These are phyloP conservation scores for Lepidotrigona ventralis DNA, from an alignment of 1,140 invertebrate genomes.

Conservation along the genomic window DNA sequence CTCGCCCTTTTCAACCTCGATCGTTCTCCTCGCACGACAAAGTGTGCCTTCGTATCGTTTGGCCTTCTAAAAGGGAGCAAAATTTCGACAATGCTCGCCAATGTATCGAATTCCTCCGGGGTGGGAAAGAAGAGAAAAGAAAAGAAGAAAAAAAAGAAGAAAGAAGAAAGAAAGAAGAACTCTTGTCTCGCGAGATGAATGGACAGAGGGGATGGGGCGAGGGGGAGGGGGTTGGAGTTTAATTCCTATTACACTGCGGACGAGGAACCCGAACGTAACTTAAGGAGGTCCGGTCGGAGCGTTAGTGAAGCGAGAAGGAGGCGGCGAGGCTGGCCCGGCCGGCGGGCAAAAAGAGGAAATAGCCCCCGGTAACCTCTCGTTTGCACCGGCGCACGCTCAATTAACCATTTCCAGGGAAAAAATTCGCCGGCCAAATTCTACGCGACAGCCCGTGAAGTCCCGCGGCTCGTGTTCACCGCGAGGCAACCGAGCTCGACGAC, in stretches of 20 bases:
- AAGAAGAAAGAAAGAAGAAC: background rate
- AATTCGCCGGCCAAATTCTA: constrained; percentile 75
- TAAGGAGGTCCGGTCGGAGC: constrained; percentile 35
- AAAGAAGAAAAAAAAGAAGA: background rate
- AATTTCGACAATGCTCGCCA: background rate
- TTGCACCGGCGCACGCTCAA: constrained; percentile 72
- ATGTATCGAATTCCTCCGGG: constrained; percentile 17
- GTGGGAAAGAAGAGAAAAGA: background rate
- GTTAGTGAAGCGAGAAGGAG: constrained; percentile 31
- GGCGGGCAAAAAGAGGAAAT: constrained; percentile 51
- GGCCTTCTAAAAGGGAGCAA: background rate
- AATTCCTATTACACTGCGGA: constrained; percentile 31
- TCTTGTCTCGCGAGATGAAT: background rate
- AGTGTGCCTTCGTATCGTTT: background rate
- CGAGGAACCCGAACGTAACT: constrained; percentile 16
- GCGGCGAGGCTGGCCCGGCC: background rate
- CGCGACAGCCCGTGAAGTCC: constrained; percentile 77
- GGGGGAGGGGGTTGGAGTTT: background rate
- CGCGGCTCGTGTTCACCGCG: constrained; percentile 71
- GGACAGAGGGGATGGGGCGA: background rate
- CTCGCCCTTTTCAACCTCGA: background rate
- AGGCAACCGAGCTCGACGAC: constrained; percentile 40
- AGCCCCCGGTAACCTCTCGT: constrained; percentile 61
- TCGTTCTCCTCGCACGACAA: background rate
- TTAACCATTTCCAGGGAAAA: constrained; percentile 75